Conservation (phyloP, 2,113 vertebrate genomes). For the Strigops habroptila region DNA sequence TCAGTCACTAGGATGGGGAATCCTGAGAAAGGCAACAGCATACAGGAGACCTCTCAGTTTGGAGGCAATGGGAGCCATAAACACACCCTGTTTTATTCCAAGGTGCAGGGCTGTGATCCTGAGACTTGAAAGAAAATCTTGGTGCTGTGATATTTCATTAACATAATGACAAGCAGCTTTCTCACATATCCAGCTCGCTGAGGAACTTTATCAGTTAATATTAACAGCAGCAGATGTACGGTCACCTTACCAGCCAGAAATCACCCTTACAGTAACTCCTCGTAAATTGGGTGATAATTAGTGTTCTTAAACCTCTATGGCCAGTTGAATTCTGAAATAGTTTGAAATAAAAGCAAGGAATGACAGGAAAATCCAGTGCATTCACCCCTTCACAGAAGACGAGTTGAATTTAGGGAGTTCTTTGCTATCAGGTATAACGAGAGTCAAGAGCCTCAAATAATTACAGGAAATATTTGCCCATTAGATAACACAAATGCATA, state of each 20-base stretch:
- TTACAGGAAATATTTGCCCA: neutral
- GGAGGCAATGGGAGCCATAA: neutral
- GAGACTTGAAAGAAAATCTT: neutral
- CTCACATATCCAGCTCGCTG: neutral
- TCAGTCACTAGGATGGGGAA: neutral
- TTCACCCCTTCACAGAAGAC: neutral
- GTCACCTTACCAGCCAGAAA: neutral
- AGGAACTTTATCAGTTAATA: neutral
- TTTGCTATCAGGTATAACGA: neutral
- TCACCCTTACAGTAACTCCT: neutral
- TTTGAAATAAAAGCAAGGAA: neutral
- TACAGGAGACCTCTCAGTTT: neutral
- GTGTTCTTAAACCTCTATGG: fast-evolving
- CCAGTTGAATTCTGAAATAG: neutral
- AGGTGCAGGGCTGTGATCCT: neutral
- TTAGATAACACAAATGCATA: neutral
- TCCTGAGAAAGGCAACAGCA: neutral
- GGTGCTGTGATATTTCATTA: neutral
- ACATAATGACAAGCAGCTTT: neutral
- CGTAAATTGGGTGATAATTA: fast-evolving
- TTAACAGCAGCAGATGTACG: neutral
- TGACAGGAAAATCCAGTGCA: neutral
- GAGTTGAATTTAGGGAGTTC: neutral
- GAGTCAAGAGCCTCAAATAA: neutral
- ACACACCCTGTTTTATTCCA: neutral